Conservation (phyloP, 2,888 invertebrate species). For the Druceiella hillmani region DNA sequence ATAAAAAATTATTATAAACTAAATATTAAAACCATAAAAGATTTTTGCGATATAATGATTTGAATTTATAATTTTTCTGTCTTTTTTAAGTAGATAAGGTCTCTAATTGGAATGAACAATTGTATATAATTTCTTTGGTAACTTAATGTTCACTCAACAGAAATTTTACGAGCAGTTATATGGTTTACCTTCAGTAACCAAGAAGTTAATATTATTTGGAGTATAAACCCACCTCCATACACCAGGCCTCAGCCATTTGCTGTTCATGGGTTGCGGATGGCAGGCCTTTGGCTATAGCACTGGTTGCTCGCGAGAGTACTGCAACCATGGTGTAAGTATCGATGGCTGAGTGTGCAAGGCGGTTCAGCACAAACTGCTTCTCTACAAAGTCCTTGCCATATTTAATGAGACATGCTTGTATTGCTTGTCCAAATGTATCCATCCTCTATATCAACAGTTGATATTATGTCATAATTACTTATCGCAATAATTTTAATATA, state of each 20-base stretch:
- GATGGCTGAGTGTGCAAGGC: slow-evolving; percentile 83
- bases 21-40: too few relatives aligned
- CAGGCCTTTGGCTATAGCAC: slow-evolving; percentile 58
- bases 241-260: slow-evolving; percentile 75
- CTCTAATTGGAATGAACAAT: too few relatives aligned
- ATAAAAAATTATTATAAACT: too few relatives aligned
- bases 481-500: too few relatives aligned
- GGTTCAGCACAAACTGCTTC: slow-evolving; percentile 85
- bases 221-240: slow-evolving; percentile 60
- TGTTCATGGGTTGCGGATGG: slow-evolving; percentile 71
- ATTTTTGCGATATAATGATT: too few relatives aligned
- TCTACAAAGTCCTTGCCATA: slow-evolving; percentile 80
- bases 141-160: slow-evolving; percentile 13
- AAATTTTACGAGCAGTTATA: slow-evolving; percentile 6
- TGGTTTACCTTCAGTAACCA: slow-evolving; percentile 4
- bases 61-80: too few relatives aligned
- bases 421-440: slow-evolving; percentile 67
- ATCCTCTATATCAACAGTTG: slow-evolving; percentile 54
- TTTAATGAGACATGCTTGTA: slow-evolving; percentile 75
- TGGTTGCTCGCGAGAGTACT: slow-evolving; percentile 78
- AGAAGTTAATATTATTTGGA: slow-evolving; percentile 4
- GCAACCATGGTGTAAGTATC: slow-evolving; percentile 84
- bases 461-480: too few relatives aligned
- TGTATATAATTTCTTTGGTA: slow-evolving; percentile 10
- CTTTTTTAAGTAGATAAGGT: too few relatives aligned